These are phyloP conservation scores for Acestrorhynchus altus DNA, from an alignment of 2,797 vertebrate species.

Conservation along the genomic window DNA sequence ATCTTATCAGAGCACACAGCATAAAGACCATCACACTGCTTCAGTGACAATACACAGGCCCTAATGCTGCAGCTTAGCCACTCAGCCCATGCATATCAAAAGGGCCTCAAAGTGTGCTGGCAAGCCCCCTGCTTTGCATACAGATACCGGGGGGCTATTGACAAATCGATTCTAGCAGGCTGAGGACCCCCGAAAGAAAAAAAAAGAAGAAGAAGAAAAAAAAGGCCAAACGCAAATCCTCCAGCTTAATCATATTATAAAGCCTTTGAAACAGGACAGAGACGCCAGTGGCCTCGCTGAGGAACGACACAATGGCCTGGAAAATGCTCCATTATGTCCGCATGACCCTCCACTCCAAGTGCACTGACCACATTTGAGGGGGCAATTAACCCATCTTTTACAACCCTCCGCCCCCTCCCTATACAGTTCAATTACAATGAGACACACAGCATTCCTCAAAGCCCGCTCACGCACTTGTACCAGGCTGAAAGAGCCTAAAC, in stretches of 20 bases:
- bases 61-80: conserved; percentile 44
- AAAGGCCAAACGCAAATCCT: conserved; percentile 46
- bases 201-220: background rate
- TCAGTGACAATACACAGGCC: conserved; percentile 39
- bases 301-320: conserved; percentile 47
- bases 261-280: conserved; percentile 36
- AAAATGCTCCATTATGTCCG: conserved; percentile 54
- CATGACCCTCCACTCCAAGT: conserved; percentile 47
- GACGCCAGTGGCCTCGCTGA: conserved; percentile 20
- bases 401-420: conserved; percentile 8
- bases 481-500: background rate
- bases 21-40: conserved; percentile 44
- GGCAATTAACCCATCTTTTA: conserved; percentile 57
- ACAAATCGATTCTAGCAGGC: conserved; percentile 46
- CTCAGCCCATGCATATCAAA: conserved; percentile 46
- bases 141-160: conserved; percentile 47
- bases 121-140: conserved; percentile 49
- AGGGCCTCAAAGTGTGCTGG: conserved; percentile 39
- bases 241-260: conserved; percentile 47
- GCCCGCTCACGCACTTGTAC: background rate
- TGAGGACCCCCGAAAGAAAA: conserved; percentile 37
- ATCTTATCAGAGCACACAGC: conserved; percentile 51
- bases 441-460: conserved; percentile 44
- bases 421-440: conserved; percentile 49
- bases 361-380: conserved; percentile 50